Evolutionary conservation across 2,797 vertebrate species (phyloP), one percentile per base, ranked within the genome.

Genomic region (Myotis pilosus): DNA sequence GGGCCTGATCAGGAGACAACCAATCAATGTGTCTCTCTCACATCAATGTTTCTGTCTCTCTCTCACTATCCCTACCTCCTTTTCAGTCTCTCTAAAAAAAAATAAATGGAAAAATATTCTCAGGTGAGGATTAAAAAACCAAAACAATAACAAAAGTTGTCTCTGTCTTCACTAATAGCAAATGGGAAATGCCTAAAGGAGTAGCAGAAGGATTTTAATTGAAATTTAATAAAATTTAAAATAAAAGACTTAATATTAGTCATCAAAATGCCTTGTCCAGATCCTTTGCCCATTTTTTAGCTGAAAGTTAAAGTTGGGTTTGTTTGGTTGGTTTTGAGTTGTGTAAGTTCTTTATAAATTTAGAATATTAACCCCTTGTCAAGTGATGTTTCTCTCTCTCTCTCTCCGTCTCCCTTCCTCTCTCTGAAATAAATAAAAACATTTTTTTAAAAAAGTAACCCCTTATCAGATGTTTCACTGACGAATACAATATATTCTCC

Each of bases 181-280:
- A 78, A 60, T 7, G 78, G 68, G 87, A 94, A 92, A 84, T 87
- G n/a, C 49, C 49, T 44, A 53, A 64, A 51, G 0, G 9, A 69
- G 6, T 80, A 62, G 60, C 44, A 89, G 62, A 60, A 76, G 20
- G 20, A 47, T 92, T 93, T 81, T 84, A 57, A 89, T 57, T 87
- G 62, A 84, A 28, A 86, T 80, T 89, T 95, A 66, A 88, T 75
- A 55, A n/a, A 81, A 85, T 91, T 92, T 76, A 76, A 95, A 87
- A 76, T 53, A 87, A 92, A 96, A 47, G 5, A 72, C n/a, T 49
- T 84, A 20, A 79, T 60, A 57, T 81, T 75, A 66, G 17, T 94
- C 17, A 87, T 69, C 22, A 79, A 75, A 78, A 60, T 47, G 9
- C 23, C 4, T 30, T 66, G 23, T 22, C 66, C 41, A 47, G 15